A percentile compares a stretch with the other conserved stretches of the same genome.
Evolutionary conservation across 1,140 invertebrate genomes (phyloP).

Genomic region (Atta cephalotes): DNA sequence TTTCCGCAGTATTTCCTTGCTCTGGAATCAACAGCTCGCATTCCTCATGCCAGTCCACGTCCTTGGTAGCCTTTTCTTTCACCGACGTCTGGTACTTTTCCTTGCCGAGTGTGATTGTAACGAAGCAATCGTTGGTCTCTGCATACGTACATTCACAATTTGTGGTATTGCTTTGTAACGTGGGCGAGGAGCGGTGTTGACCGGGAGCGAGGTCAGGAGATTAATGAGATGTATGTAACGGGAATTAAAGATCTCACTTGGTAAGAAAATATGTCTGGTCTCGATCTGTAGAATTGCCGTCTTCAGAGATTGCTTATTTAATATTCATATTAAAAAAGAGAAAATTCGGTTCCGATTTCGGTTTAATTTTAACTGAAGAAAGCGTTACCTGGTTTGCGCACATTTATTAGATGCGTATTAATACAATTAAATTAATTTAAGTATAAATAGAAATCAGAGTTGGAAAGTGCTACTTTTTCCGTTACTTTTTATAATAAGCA

Average conservation of each 20-base stretch:
- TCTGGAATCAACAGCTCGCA: slow-evolving; percentile 97
- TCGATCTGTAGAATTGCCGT: slow-evolving; percentile 2
- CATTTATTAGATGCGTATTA: not conserved
- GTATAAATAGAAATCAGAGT: not conserved
- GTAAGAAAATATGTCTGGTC: slow-evolving; percentile 6
- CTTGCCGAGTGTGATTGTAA: slow-evolving; percentile 97
- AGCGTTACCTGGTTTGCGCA: not conserved
- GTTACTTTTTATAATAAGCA: too few relatives aligned
- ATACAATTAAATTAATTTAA: not conserved
- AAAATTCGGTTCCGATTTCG: not conserved
- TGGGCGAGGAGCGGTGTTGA: slow-evolving; percentile 43
- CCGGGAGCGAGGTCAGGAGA: slow-evolving; percentile 54
- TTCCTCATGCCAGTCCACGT: slow-evolving; percentile 97
- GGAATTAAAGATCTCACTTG: slow-evolving; percentile 54
- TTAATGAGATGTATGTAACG: slow-evolving; percentile 55
- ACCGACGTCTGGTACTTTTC: slow-evolving; percentile 98
- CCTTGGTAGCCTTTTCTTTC: slow-evolving; percentile 94
- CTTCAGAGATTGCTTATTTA: not conserved
- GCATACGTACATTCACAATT: slow-evolving; percentile 29
- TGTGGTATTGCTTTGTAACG: slow-evolving; percentile 13
- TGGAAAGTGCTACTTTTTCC: too few relatives aligned
- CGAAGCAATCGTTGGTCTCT: slow-evolving; percentile 97
- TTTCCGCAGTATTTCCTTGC: slow-evolving; percentile 94
- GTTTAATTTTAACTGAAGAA: not conserved
- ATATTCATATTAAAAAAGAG: not conserved